Percentiles rank a stretch among this genome's conserved stretches.
Conservation (phyloP, 2,888 invertebrate genomes). For the Vesta saturnalis region DNA sequence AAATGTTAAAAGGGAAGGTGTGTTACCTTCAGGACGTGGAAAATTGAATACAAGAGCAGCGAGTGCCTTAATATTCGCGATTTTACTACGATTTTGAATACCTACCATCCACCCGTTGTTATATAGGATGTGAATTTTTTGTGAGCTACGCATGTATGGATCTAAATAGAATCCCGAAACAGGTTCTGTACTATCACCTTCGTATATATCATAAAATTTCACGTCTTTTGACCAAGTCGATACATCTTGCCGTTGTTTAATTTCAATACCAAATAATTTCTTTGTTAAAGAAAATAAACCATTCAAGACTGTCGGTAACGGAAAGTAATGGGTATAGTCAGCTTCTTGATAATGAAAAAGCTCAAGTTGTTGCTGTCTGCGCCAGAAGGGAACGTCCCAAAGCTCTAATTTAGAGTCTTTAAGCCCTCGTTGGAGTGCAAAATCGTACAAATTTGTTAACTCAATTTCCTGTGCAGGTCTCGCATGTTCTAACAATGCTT, state of each 20-base stretch:
- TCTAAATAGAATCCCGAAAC: conserved; percentile 89
- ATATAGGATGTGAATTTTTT: conserved; percentile 69
- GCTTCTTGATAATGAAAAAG: conserved; percentile 77
- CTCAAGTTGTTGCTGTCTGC: conserved; percentile 75
- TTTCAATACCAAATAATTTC: conserved; percentile 80
- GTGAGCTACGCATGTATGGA: conserved; percentile 75
- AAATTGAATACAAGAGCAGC: conserved; percentile 89
- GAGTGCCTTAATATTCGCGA: conserved; percentile 74
- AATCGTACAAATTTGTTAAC: conserved; percentile 75
- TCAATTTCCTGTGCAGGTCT: conserved; percentile 81
- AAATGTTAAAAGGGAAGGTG: conserved; percentile 78
- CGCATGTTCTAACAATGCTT: conserved; percentile 73
- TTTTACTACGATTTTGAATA: conserved; percentile 76
- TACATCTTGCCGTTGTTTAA: conserved; percentile 72
- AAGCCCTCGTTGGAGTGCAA: conserved; percentile 79
- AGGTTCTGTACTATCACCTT: conserved; percentile 71
- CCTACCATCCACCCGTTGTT: conserved; percentile 81
- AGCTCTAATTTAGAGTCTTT: conserved; percentile 70
- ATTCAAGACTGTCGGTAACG: conserved; percentile 80
- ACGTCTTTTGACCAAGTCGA: conserved; percentile 90
- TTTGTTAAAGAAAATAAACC: conserved; percentile 81
- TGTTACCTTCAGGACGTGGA: conserved; percentile 69
- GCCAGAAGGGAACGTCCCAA: conserved; percentile 92
- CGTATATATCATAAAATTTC: conserved; percentile 82
- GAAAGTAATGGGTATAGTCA: conserved; percentile 82